Evolutionary conservation across 1,140 invertebrate species (phyloP), one percentile per base, ranked within the genome.

Genomic region (Drosophila neocordata): DNA sequence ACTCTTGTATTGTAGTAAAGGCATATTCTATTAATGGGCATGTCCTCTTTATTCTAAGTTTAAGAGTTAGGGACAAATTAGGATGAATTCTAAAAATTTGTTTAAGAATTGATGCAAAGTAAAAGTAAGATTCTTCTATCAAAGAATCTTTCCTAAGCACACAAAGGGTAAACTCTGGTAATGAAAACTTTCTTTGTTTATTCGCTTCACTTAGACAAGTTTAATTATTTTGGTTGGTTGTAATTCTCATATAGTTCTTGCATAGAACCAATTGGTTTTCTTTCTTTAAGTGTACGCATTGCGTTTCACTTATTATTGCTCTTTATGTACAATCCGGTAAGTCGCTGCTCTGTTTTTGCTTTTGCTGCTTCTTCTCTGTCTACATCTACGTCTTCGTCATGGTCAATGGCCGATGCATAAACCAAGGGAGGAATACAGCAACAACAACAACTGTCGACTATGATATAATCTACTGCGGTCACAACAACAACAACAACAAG

Each of bases 241-340:
- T 31, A 31, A 31, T 31, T 31, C 27, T 31, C 27, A 31, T 6
- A 6, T 31, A 31, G 27, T 31, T 31, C 27, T 2, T 37, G 37
- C 35, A 34, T 57, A 15, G 1, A 5, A 38, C 6, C 4, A 31
- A 24, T 2, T 24, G 22, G 0, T 24, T 24, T 24, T 0, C 2
- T 48, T 38, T 34, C 53, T 34, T 38, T 38, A n/a, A 62, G 62
- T 53, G 75, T 67, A 78, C 69, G 77, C 63, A 78, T 53, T 67
- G 73, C 41, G 61, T 62, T 66, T 75, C 56, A 65, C 64, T 87
- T 88, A 24, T 76, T 88, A 64, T 88, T 76, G 55, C 77, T 55
- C 69, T 83, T 88, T 85, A 85, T 85, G 87, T 85, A 88, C 82
- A 82, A 88, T 85, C 63, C 52, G 75, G 79, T 87, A 77, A 79